Percentiles rank a stretch among this genome's conserved stretches.
Conservation (phyloP, 2,797 vertebrate genomes). For the Propithecus perrieri region DNA sequence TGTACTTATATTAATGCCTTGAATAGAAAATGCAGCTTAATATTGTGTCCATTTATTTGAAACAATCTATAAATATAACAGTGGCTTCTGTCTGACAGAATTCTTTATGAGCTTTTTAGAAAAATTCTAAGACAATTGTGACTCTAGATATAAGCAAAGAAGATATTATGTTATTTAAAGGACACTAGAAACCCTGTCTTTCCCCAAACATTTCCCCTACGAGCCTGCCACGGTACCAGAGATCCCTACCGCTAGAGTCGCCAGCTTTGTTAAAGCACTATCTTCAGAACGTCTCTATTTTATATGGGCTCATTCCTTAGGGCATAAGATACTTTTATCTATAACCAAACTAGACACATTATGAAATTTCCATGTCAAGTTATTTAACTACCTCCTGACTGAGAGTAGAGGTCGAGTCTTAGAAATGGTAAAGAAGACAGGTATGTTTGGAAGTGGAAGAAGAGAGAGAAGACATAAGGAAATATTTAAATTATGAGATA, state of each 20-base stretch:
- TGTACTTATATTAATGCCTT: background rate
- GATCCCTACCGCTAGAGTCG: background rate
- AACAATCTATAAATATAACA: background rate
- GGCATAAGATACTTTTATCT: background rate
- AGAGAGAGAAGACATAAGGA: background rate
- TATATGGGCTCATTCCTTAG: background rate
- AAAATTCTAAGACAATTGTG: background rate
- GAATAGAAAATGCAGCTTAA: background rate
- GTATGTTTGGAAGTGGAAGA: background rate
- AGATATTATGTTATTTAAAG: background rate
- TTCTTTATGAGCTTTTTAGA: background rate
- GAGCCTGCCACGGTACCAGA: background rate
- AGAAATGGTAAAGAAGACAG: background rate
- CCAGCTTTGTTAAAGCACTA: background rate
- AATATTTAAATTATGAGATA: conserved; percentile 1
- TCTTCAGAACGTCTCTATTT: background rate
- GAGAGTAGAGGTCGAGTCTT: background rate
- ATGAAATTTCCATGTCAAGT: background rate
- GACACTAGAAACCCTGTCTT: background rate
- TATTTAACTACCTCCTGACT: background rate
- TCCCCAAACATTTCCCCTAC: background rate
- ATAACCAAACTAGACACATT: background rate
- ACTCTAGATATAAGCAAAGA: background rate
- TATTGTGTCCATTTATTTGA: background rate
- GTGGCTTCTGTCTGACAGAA: background rate